These are phyloP conservation scores for Polyommatus iphigenia DNA, from an alignment of 2,888 invertebrate genomes.

Conservation along the genomic window DNA sequence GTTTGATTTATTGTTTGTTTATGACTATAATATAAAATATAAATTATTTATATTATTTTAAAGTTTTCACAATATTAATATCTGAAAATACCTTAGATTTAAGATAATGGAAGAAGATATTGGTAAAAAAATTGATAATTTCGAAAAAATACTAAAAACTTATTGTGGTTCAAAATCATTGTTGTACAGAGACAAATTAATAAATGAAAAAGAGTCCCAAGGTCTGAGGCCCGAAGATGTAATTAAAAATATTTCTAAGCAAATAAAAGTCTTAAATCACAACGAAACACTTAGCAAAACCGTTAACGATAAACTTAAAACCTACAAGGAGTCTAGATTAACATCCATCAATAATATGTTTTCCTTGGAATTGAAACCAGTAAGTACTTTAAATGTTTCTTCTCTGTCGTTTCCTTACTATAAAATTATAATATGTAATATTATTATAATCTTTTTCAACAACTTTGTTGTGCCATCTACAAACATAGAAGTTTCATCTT, in stretches of 20 bases:
- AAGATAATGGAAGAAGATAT: slow-evolving; percentile 41
- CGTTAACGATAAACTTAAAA: slow-evolving; percentile 39
- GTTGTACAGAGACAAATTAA: slow-evolving; percentile 48
- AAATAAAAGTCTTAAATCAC: slow-evolving; percentile 59
- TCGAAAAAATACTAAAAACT: slow-evolving; percentile 49
- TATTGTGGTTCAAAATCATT: slow-evolving; percentile 39
- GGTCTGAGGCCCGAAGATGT: slow-evolving; percentile 48
- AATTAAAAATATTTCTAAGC: slow-evolving; percentile 52
- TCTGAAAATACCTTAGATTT: neutral
- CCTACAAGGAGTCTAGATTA: slow-evolving; percentile 47
- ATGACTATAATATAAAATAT: too few relatives aligned
- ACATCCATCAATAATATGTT: slow-evolving; percentile 50
- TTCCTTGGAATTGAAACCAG: slow-evolving; percentile 41
- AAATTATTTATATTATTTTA: too few relatives aligned
- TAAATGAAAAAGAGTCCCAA: slow-evolving; percentile 35
- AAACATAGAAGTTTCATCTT: too few relatives aligned
- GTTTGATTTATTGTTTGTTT: too few relatives aligned
- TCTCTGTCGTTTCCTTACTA: neutral
- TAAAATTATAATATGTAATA: too few relatives aligned
- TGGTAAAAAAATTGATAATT: slow-evolving; percentile 42
- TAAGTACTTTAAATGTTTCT: slow-evolving; percentile 28
- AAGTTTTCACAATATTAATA: neutral
- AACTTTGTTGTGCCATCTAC: too few relatives aligned
- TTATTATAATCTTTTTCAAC: neutral
- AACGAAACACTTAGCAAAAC: slow-evolving; percentile 50